A percentile compares a stretch with the other conserved stretches of the same genome.
Conservation (phyloP, 2,888 invertebrate genomes). For the Tenthredo mesomela region DNA sequence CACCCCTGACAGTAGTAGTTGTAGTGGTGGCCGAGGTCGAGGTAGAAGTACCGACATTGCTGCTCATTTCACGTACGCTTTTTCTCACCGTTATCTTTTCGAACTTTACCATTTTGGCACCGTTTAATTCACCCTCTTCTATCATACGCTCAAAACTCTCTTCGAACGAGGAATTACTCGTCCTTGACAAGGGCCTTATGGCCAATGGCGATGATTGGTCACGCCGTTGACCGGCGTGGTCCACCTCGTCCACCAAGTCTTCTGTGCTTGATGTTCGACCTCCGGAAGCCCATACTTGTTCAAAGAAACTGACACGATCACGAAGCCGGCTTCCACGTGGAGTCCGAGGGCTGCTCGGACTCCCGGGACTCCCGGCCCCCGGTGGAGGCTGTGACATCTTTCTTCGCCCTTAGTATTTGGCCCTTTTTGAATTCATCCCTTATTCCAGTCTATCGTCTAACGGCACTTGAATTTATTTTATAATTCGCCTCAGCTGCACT, state of each 20-base stretch:
- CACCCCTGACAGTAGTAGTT: conserved; percentile 65
- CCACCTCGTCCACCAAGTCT: conserved; percentile 74
- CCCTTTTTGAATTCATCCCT: conserved; percentile 47
- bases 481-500: not conserved
- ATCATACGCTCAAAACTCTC: conserved; percentile 80
- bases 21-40: conserved; percentile 55
- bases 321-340: conserved; percentile 80
- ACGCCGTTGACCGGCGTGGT: conserved; percentile 67
- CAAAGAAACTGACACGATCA: conserved; percentile 89
- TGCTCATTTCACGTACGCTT: conserved; percentile 81
- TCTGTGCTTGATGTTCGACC: conserved; percentile 71
- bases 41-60: conserved; percentile 39
- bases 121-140: conserved; percentile 85
- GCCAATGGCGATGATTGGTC: conserved; percentile 73
- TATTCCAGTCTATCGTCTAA: not conserved
- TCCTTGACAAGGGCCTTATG: conserved; percentile 71
- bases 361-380: conserved; percentile 60
- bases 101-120: conserved; percentile 85
- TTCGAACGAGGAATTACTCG: conserved; percentile 76
- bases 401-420: conserved; percentile 38
- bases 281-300: conserved; percentile 86
- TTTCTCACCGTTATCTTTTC: conserved; percentile 85
- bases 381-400: conserved; percentile 52
- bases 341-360: conserved; percentile 70
- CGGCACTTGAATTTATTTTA: conserved; percentile 19